Percentiles rank a stretch among this genome's conserved stretches.
Conservation (phyloP, 2,113 vertebrate species). For the Nyctereutes procyonoides region DNA sequence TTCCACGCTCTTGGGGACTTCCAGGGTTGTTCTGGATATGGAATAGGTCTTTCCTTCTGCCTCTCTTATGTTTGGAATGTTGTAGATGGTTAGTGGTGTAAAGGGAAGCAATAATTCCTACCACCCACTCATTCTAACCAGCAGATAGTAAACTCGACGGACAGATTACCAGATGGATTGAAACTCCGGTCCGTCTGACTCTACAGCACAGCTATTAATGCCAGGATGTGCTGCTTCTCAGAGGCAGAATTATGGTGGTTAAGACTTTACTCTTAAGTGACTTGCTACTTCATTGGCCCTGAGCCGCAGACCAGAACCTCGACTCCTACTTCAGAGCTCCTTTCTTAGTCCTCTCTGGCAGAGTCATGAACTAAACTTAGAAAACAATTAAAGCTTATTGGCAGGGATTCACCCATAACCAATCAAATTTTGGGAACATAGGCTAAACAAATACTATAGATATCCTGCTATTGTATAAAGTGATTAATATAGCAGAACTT, state of each 20-base stretch:
- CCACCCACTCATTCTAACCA: background rate
- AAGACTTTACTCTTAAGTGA: background rate
- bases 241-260: background rate
- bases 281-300: background rate
- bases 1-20: background rate
- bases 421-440: slow-evolving; percentile 2
- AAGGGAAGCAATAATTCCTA: background rate
- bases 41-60: background rate
- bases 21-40: background rate
- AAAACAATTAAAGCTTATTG: background rate
- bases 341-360: background rate
- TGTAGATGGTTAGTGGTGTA: background rate
- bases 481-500: slow-evolving; percentile 42
- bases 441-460: slow-evolving; percentile 5
- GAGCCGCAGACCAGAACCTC: background rate
- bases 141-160: background rate
- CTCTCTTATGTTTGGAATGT: background rate
- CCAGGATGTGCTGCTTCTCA: background rate
- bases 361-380: background rate
- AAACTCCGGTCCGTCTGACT: background rate
- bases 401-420: background rate
- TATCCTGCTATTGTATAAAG: slow-evolving; percentile 17
- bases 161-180: background rate
- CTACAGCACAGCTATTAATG: background rate
- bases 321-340: background rate